These are phyloP conservation scores for Polypterus senegalus DNA, from an alignment of 2,113 vertebrate genomes.

Conservation along the genomic window DNA sequence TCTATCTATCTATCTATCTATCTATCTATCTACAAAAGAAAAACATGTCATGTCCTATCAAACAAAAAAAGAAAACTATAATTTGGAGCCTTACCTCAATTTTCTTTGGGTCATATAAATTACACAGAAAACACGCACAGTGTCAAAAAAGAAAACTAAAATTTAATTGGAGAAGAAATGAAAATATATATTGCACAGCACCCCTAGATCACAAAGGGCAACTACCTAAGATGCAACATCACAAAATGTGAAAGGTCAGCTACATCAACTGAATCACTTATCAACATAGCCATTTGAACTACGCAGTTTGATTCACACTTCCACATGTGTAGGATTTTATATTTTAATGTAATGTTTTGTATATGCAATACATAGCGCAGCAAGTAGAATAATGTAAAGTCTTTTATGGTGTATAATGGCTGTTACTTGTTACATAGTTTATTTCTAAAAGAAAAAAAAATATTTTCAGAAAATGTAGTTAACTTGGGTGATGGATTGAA, in stretches of 20 bases:
- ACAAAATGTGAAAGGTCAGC: not conserved
- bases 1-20: too few relatives aligned
- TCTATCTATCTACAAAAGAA: not conserved
- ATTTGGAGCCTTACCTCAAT: not conserved
- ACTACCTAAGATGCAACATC: not conserved
- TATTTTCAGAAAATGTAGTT: too few relatives aligned
- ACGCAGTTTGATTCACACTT: not conserved
- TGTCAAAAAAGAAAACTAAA: not conserved
- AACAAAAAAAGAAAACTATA: not conserved
- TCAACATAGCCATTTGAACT: not conserved
- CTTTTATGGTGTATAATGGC: too few relatives aligned
- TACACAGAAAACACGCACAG: not conserved
- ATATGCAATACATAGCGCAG: too few relatives aligned
- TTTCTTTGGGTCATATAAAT: constrained; percentile 2
- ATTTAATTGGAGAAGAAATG: not conserved
- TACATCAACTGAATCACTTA: not conserved
- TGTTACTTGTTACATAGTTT: too few relatives aligned
- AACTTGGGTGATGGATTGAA: too few relatives aligned
- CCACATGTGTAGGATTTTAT: too few relatives aligned
- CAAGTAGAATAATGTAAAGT: too few relatives aligned
- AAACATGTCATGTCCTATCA: constrained; percentile 6
- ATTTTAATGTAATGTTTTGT: too few relatives aligned
- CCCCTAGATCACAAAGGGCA: not conserved
- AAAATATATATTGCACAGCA: not conserved
- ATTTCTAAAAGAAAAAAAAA: too few relatives aligned